Conservation (phyloP, 1,140 invertebrate species). For the Telenomus remus region DNA sequence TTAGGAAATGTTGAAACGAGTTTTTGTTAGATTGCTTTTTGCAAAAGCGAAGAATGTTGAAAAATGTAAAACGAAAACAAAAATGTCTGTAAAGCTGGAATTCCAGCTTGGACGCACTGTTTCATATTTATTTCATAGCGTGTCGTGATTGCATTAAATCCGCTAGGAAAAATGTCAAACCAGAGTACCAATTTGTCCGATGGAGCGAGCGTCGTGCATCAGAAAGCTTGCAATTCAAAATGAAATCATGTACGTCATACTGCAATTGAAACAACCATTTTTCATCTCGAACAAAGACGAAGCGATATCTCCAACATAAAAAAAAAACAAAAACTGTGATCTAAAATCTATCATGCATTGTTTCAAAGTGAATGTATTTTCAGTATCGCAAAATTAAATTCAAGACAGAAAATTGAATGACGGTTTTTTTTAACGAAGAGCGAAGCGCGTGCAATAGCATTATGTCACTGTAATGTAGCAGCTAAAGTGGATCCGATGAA, state of each 20-base stretch:
- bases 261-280: slow-evolving; percentile 21
- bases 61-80: not conserved
- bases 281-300: slow-evolving; percentile 12
- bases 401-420: not conserved
- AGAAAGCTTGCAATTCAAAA: slow-evolving; percentile 10
- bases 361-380: too few relatives aligned
- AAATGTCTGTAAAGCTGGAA: not conserved
- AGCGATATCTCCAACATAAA: not conserved
- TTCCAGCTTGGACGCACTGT: slow-evolving; percentile 7
- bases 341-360: too few relatives aligned
- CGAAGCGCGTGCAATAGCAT: slow-evolving; percentile 7
- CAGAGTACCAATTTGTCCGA: slow-evolving; percentile 24
- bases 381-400: too few relatives aligned
- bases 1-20: too few relatives aligned
- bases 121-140: slow-evolving; percentile 24
- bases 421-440: not conserved
- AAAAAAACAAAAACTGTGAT: not conserved
- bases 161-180: slow-evolving; percentile 17
- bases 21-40: too few relatives aligned
- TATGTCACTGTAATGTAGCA: slow-evolving; percentile 18
- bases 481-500: slow-evolving; percentile 10
- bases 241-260: slow-evolving; percentile 7
- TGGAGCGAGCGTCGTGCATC: not conserved
- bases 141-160: slow-evolving; percentile 16
- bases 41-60: too few relatives aligned